These are phyloP conservation scores for Saccostrea cuccullata DNA, from an alignment of 1,140 invertebrate species.

Conservation along the genomic window DNA sequence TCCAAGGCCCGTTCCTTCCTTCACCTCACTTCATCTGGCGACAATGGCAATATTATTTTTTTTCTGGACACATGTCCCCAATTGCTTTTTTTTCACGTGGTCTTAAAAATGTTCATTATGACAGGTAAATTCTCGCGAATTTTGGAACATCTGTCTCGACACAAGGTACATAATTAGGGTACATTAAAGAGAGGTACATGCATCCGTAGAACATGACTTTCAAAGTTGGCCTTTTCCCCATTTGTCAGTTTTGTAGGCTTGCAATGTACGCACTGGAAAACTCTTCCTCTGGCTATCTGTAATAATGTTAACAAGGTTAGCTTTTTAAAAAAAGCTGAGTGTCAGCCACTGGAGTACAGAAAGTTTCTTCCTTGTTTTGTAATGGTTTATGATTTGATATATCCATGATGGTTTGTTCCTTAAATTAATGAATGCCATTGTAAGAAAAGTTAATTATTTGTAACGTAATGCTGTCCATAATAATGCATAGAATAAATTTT, in stretches of 20 bases:
- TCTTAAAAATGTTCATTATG: not conserved
- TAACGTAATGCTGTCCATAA: too few species aligned
- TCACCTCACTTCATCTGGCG: not conserved
- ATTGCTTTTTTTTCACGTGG: not conserved
- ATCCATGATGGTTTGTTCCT: too few species aligned
- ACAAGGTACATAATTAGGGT: not conserved
- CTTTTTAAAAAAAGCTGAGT: too few species aligned
- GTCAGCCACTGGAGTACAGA: too few species aligned
- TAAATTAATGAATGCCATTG: too few species aligned
- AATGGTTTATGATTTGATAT: too few species aligned
- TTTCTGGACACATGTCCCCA: not conserved
- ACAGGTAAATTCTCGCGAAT: not conserved
- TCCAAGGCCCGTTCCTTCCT: not conserved
- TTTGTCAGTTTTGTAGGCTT: not conserved
- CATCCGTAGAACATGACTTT: not conserved
- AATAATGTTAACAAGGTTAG: too few species aligned
- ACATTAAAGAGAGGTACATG: not conserved
- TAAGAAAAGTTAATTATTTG: too few species aligned
- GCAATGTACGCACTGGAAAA: too few species aligned
- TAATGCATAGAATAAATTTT: too few species aligned
- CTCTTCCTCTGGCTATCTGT: not conserved
- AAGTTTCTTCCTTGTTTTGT: too few species aligned
- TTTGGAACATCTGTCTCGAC: not conserved
- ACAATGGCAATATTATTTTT: not conserved
- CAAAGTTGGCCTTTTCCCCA: not conserved